Conservation (phyloP, 2,888 invertebrate species). For the Drosophila parthenogenetica region DNA sequence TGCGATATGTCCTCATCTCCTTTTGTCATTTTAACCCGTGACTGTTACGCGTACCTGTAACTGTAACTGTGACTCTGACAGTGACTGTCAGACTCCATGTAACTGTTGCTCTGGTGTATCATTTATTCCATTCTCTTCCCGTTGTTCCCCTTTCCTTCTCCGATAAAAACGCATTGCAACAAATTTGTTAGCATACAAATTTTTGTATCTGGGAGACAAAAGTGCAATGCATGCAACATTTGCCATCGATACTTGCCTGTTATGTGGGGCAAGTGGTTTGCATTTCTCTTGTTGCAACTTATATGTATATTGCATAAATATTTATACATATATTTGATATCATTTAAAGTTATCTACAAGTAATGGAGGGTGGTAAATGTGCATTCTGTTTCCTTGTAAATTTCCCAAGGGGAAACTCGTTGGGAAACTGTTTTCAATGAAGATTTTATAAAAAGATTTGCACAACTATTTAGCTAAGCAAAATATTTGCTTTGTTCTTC, state of each 20-base stretch:
- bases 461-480: too few species aligned
- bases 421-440: too few species aligned
- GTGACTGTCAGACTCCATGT: background rate
- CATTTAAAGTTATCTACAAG: constrained; percentile 10
- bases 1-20: constrained; percentile 33
- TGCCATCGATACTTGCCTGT: background rate
- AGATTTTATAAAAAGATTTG: too few species aligned
- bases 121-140: background rate
- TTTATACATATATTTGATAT: background rate
- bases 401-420: background rate
- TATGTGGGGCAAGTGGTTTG: constrained; percentile 17
- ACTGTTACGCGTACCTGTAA: constrained; percentile 11
- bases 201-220: constrained; percentile 32
- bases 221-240: constrained; percentile 40
- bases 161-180: constrained; percentile 47
- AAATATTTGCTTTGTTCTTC: too few species aligned
- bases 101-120: constrained; percentile 13
- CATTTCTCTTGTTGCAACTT: constrained; percentile 16
- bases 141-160: background rate
- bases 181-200: constrained; percentile 41
- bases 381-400: background rate
- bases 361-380: background rate
- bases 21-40: constrained; percentile 11
- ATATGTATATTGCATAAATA: constrained; percentile 14
- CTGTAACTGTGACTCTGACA: background rate